A percentile compares a stretch with the other conserved stretches of the same genome.
Evolutionary conservation across 2,113 vertebrate genomes (phyloP).

Genomic region (Piprites chloris): DNA sequence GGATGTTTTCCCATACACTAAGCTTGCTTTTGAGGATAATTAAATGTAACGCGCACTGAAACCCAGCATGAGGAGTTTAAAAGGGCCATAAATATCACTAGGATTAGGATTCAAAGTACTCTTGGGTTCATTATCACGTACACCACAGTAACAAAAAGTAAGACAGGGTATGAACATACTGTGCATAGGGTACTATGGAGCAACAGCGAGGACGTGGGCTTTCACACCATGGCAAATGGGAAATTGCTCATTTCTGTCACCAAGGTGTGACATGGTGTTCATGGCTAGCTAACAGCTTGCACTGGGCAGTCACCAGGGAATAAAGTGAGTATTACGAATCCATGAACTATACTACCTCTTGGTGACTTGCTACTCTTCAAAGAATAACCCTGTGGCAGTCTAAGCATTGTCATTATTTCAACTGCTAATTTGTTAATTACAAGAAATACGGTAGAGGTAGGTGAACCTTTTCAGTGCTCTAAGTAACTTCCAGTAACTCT

Average conservation of each 20-base stretch:
- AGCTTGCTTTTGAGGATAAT: not conserved
- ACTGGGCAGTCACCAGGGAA: not conserved
- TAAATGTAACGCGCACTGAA: not conserved
- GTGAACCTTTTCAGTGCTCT: not conserved
- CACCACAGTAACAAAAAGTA: not conserved
- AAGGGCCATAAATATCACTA: not conserved
- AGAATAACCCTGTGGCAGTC: not conserved
- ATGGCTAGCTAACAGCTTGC: not conserved
- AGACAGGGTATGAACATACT: not conserved
- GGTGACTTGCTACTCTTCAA: not conserved
- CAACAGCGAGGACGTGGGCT: not conserved
- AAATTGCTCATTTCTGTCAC: not conserved
- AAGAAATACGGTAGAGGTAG: not conserved
- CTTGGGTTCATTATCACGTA: not conserved
- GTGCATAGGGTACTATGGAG: not conserved
- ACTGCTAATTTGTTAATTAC: not conserved
- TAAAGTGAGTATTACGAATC: not conserved
- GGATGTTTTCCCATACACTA: not conserved
- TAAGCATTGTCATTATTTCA: not conserved
- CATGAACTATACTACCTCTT: not conserved
- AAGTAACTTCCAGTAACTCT: not conserved
- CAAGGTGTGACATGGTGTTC: accelerated
- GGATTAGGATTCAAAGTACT: not conserved
- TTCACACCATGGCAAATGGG: not conserved
- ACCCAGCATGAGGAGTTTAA: not conserved